Percentiles rank a stretch among this genome's conserved stretches.
Evolutionary conservation across 2,797 vertebrate species (phyloP).

Genomic region (Cossypha heuglini): DNA sequence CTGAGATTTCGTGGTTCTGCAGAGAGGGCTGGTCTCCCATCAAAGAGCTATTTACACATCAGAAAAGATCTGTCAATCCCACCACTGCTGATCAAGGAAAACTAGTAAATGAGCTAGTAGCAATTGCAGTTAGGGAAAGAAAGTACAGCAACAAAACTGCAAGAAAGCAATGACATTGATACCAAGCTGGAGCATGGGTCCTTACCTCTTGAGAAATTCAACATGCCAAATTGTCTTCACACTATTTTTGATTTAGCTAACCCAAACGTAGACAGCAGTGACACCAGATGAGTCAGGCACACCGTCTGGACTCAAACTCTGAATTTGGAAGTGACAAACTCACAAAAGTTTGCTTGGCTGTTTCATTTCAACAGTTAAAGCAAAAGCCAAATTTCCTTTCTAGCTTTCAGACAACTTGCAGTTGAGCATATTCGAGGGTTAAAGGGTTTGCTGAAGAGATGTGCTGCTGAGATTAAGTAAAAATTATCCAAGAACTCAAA

Average conservation of each 20-base stretch:
- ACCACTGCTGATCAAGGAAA: neutral
- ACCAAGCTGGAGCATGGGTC: neutral
- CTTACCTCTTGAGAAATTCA: neutral
- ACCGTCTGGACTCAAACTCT: conserved; percentile 26
- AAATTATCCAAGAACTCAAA: neutral
- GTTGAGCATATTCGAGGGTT: neutral
- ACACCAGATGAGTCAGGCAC: conserved; percentile 49
- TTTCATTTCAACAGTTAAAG: conserved; percentile 25
- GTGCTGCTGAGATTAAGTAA: neutral
- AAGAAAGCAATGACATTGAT: neutral
- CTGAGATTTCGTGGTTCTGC: neutral
- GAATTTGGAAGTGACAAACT: conserved; percentile 26
- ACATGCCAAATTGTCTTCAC: neutral
- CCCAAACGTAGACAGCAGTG: conserved; percentile 38
- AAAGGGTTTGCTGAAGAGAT: neutral
- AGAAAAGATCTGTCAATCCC: conserved; percentile 12
- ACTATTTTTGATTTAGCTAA: conserved; percentile 36
- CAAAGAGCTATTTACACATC: conserved; percentile 3
- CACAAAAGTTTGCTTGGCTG: conserved; percentile 11
- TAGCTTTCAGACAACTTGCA: neutral
- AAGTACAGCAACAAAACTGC: neutral
- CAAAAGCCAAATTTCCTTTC: neutral
- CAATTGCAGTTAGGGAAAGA: neutral
- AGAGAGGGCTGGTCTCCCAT: neutral
- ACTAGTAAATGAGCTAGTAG: neutral